Evolutionary conservation across 2,888 invertebrate species (phyloP).

Genomic region (Andrena praecox): DNA sequence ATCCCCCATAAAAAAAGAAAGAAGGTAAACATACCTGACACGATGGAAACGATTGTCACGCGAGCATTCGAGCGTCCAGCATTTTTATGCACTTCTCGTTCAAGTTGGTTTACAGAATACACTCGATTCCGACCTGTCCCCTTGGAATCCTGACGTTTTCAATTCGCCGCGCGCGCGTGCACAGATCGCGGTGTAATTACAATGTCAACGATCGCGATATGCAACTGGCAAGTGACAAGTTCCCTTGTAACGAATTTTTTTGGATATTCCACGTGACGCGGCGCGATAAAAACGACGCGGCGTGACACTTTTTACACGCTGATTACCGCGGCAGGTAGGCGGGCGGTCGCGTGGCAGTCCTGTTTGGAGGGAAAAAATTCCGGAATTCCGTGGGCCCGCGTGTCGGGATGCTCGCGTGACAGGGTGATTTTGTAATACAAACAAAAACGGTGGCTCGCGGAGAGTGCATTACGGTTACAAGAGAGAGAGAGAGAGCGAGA

Average conservation of each 20-base stretch:
- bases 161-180: not conserved
- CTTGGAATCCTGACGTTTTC: not conserved
- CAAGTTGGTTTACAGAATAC: not conserved
- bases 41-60: conserved; percentile 17
- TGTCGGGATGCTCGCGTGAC: conserved; percentile 61
- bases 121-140: not conserved
- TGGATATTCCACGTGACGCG: conserved; percentile 8
- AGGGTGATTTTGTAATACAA: conserved; percentile 68
- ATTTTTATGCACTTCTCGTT: not conserved
- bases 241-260: not conserved
- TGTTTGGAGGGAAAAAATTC: conserved; percentile 56
- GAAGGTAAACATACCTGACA: conserved; percentile 55
- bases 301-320: conserved; percentile 12
- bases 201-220: conserved; percentile 15
- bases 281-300: conserved; percentile 15
- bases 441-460: conserved; percentile 64
- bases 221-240: conserved; percentile 18
- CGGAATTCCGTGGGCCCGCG: conserved; percentile 20
- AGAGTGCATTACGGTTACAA: conserved; percentile 61
- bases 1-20: conserved; percentile 1
- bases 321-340: conserved; percentile 25
- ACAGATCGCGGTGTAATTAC: conserved; percentile 11
- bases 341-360: conserved; percentile 32
- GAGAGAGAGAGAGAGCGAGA: conserved; percentile 23
- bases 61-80: not conserved